phyloP scores from a whole-genome alignment of 2,113 vertebrate species.

The Thamnophis sirtalis region DNA sequence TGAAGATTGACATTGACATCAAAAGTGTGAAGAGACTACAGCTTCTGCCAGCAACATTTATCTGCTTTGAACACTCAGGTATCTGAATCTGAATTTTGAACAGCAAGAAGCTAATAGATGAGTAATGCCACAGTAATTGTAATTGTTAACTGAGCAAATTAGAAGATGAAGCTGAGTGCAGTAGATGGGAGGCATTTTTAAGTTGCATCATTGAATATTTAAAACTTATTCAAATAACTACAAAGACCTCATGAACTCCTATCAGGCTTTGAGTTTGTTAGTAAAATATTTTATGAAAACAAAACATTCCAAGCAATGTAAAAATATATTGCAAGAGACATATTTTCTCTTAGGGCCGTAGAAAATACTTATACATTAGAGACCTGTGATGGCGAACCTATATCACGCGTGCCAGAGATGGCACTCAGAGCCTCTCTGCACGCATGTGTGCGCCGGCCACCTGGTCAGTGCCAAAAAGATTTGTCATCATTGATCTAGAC shows the following conservation, averaged over 20 bases:
- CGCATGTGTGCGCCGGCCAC: no score
- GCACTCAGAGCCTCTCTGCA: no score
- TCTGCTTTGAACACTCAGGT: slow-evolving; percentile 79
- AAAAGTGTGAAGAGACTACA: slow-evolving; percentile 77
- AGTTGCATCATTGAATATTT: neutral
- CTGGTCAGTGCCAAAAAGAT: no score
- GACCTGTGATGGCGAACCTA: no score
- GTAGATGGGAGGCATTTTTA: neutral
- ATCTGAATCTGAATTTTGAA: slow-evolving; percentile 15
- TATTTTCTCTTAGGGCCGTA: neutral
- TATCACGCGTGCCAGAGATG: no score
- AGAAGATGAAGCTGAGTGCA: neutral
- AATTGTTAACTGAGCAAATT: neutral
- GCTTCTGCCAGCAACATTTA: slow-evolving; percentile 74
- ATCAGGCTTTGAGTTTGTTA: neutral
- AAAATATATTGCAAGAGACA: neutral
- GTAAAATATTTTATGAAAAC: neutral
- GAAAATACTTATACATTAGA: neutral
- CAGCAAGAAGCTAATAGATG: neutral
- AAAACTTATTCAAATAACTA: neutral
- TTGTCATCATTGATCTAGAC: no score
- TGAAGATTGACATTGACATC: slow-evolving; percentile 76
- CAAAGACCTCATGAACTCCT: neutral
- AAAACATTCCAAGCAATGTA: neutral
- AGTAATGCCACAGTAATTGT: neutral